phyloP scores from a whole-genome alignment of 2,888 invertebrate genomes.

The Hanleya hanleyi region DNA sequence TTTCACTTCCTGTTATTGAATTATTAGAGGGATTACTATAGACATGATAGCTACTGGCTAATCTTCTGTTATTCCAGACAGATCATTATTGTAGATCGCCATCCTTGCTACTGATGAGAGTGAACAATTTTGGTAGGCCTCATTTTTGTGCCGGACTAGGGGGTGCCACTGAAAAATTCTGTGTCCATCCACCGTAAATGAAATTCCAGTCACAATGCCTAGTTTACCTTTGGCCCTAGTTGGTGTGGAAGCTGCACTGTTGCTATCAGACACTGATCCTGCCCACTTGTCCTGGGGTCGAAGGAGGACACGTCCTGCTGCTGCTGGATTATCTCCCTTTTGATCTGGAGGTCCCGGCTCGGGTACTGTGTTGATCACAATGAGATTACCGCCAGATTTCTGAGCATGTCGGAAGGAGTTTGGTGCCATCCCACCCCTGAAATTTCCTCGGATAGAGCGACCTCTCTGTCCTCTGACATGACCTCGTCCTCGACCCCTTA shows the following conservation, averaged over 20 bases:
- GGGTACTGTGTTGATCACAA: slow-evolving; percentile 43
- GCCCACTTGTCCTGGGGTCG: slow-evolving; percentile 64
- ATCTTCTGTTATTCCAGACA: too few relatives aligned
- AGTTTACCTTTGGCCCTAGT: slow-evolving; percentile 44
- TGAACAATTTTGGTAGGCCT: not conserved
- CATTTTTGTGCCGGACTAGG: not conserved
- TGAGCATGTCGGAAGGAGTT: not conserved
- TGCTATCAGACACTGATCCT: slow-evolving; percentile 36
- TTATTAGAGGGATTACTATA: too few relatives aligned
- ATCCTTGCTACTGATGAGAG: not conserved
- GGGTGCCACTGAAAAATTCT: not conserved
- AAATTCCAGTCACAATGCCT: not conserved
- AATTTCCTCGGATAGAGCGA: not conserved
- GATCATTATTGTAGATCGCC: too few relatives aligned
- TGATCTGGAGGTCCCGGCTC: slow-evolving; percentile 22
- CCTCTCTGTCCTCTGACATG: too few relatives aligned
- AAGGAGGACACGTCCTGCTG: slow-evolving; percentile 24
- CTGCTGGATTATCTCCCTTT: slow-evolving; percentile 15
- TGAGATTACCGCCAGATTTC: slow-evolving; percentile 39
- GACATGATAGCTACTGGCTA: too few relatives aligned
- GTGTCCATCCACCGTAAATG: not conserved
- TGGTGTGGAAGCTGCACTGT: slow-evolving; percentile 37
- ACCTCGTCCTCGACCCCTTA: not conserved
- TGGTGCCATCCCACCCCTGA: not conserved
- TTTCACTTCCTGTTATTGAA: too few relatives aligned